Evolutionary conservation across 2,797 vertebrate species (phyloP).

Genomic region (Lutjanus argentimaculatus): DNA sequence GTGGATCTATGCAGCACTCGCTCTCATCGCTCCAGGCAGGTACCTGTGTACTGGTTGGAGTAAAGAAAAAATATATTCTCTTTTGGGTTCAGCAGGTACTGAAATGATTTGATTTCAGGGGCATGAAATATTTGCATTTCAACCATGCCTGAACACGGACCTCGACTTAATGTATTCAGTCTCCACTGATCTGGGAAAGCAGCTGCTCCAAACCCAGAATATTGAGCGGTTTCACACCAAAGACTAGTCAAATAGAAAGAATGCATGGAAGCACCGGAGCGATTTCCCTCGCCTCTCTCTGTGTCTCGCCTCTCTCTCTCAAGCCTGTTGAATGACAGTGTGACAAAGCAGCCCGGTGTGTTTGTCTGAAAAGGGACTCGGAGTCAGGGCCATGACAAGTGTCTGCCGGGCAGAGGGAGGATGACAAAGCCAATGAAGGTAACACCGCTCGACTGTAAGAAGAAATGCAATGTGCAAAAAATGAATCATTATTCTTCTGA

Average conservation of each 20-base stretch:
- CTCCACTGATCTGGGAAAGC: conserved; percentile 67
- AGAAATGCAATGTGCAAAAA: conserved; percentile 36
- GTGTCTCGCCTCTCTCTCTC: not conserved
- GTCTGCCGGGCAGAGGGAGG: conserved; percentile 35
- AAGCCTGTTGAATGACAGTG: conserved; percentile 54
- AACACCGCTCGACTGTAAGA: conserved; percentile 19
- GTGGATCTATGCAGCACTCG: conserved; percentile 29
- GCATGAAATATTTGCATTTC: conserved; percentile 73
- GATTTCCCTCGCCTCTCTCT: conserved; percentile 29
- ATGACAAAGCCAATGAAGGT: conserved; percentile 39
- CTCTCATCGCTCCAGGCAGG: conserved; percentile 48
- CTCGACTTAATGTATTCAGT: conserved; percentile 67
- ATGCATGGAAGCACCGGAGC: conserved; percentile 39
- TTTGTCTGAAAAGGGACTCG: conserved; percentile 47
- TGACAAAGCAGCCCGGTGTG: conserved; percentile 47
- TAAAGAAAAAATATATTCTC: conserved; percentile 41
- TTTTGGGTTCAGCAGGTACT: conserved; percentile 69
- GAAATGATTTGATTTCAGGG: conserved; percentile 74
- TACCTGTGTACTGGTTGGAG: conserved; percentile 41
- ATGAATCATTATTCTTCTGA: conserved; percentile 11
- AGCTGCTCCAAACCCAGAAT: conserved; percentile 62
- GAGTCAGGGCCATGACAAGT: conserved; percentile 56
- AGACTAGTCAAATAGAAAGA: conserved; percentile 68
- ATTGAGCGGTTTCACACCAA: conserved; percentile 70
- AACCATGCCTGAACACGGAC: conserved; percentile 60